Evolutionary conservation across 2,888 invertebrate genomes (phyloP).

Genomic region (Stramonita haemastoma): DNA sequence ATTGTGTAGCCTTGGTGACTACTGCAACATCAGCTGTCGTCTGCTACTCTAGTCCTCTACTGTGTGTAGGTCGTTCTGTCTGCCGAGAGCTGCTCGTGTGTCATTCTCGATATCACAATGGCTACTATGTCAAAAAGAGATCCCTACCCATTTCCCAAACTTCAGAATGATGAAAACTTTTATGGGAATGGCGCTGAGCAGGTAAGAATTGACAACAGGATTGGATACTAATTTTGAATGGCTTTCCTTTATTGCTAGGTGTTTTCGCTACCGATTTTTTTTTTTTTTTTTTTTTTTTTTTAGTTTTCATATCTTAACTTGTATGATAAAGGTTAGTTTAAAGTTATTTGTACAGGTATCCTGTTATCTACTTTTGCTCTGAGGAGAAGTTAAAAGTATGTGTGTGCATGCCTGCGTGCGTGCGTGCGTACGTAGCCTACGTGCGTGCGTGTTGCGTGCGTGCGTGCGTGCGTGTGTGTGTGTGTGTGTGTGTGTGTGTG

Average conservation of each 20-base stretch:
- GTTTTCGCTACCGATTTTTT: too few species aligned
- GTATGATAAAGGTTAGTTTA: too few species aligned
- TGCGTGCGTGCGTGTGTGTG: neutral
- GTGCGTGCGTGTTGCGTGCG: neutral
- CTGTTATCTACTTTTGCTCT: neutral
- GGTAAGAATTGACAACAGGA: conserved; percentile 50
- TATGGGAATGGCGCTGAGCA: conserved; percentile 60
- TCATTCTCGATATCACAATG: neutral
- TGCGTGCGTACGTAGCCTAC: neutral
- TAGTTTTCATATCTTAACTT: too few species aligned
- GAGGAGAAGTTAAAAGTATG: neutral
- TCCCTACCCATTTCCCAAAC: conserved; percentile 73
- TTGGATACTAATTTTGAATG: too few species aligned
- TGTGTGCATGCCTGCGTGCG: neutral
- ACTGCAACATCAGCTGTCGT: conserved; percentile 23
- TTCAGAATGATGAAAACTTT: conserved; percentile 72
- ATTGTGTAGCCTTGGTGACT: conserved; percentile 38
- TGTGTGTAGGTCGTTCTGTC: neutral
- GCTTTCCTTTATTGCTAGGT: too few species aligned
- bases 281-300: too few species aligned
- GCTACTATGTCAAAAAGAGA: conserved; percentile 61
- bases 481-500: neutral
- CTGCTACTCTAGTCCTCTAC: neutral
- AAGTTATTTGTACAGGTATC: neutral
- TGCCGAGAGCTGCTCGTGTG: neutral